Evolutionary conservation across 2,888 invertebrate genomes (phyloP).

Genomic region (Sclerodermus sp.): DNA sequence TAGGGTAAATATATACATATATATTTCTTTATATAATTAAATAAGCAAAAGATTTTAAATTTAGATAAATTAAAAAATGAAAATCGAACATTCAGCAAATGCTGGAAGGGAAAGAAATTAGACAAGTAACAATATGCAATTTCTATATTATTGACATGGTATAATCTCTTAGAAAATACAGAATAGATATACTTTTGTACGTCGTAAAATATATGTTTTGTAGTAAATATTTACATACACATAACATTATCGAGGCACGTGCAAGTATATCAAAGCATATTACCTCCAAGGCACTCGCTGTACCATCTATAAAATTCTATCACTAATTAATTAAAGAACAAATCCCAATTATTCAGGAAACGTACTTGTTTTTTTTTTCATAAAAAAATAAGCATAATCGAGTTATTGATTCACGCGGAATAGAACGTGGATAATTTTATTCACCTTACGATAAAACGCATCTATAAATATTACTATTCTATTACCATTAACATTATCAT

Average conservation of each 20-base stretch:
- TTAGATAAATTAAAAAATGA: too few relatives aligned
- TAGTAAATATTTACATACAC: slow-evolving; percentile 26
- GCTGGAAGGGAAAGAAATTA: too few relatives aligned
- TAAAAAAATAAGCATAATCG: too few relatives aligned
- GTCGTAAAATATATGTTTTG: slow-evolving; percentile 23
- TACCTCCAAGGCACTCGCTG: slow-evolving; percentile 4
- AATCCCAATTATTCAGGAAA: neutral
- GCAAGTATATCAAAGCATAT: slow-evolving; percentile 6
- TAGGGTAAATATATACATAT: too few relatives aligned
- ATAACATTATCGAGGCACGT: slow-evolving; percentile 15
- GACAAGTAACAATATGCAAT: slow-evolving; percentile 18
- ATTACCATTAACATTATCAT: too few relatives aligned
- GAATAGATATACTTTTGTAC: slow-evolving; percentile 25
- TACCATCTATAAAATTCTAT: slow-evolving; percentile 14
- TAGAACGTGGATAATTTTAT: too few relatives aligned
- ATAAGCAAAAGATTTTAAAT: too few relatives aligned
- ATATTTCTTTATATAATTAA: too few relatives aligned
- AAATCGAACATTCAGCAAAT: too few relatives aligned
- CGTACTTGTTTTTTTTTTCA: neutral
- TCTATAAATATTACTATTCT: too few relatives aligned
- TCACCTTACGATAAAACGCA: too few relatives aligned
- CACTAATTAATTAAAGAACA: slow-evolving; percentile 11
- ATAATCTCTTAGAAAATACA: slow-evolving; percentile 40
- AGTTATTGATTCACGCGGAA: too few relatives aligned
- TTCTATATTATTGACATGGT: slow-evolving; percentile 38